phyloP scores from a whole-genome alignment of 2,888 invertebrate genomes.

The Liopterus haemorrhoidalis region DNA sequence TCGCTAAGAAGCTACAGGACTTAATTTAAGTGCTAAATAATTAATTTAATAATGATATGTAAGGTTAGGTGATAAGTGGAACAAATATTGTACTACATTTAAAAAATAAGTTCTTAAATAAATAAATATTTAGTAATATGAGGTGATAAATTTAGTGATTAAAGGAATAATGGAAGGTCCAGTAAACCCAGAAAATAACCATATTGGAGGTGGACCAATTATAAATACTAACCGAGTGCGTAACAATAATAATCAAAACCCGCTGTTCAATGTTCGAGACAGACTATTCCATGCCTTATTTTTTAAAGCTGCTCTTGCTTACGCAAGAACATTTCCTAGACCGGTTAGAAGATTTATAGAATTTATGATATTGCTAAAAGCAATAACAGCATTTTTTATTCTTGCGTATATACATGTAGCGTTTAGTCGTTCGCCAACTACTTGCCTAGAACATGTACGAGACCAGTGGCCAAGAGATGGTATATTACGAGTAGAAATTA shows the following conservation, averaged over 20 bases:
- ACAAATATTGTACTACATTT: too few relatives aligned
- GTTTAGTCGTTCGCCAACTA: slow-evolving; percentile 87
- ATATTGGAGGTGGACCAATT: slow-evolving; percentile 52
- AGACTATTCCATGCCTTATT: slow-evolving; percentile 92
- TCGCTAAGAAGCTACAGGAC: too few relatives aligned
- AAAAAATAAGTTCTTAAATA: too few relatives aligned
- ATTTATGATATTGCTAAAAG: slow-evolving; percentile 75
- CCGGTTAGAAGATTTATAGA: slow-evolving; percentile 77
- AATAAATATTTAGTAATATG: too few relatives aligned
- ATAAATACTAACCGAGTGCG: slow-evolving; percentile 52
- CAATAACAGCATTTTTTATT: slow-evolving; percentile 78
- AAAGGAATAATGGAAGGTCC: slow-evolving; percentile 22
- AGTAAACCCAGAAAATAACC: slow-evolving; percentile 51
- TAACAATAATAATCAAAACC: slow-evolving; percentile 62
- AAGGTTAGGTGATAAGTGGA: slow-evolving; percentile 23
- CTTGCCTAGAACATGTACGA: slow-evolving; percentile 83
- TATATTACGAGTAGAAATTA: slow-evolving; percentile 85
- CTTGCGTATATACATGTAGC: slow-evolving; percentile 92
- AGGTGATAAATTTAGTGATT: slow-evolving; percentile 10
- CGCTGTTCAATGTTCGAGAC: slow-evolving; percentile 80
- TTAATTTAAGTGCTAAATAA: too few relatives aligned
- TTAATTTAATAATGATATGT: slow-evolving; percentile 16
- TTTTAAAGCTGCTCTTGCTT: slow-evolving; percentile 84
- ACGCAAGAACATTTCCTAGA: slow-evolving; percentile 84
- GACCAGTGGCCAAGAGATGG: slow-evolving; percentile 93